Base-by-base conservation (phyloP, 2,888 invertebrate genomes). In the Coecobrya sp. region DNA sequence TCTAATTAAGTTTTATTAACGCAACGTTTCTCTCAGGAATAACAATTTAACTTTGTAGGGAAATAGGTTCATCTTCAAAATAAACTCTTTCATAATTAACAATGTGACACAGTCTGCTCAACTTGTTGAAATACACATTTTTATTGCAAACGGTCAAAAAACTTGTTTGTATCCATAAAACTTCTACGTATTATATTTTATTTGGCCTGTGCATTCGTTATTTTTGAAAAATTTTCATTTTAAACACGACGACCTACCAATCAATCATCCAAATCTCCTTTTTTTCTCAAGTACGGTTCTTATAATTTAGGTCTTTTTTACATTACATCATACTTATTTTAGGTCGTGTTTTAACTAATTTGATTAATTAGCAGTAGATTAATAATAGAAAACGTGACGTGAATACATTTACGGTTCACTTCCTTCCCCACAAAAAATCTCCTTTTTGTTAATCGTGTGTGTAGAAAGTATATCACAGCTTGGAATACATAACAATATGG, bases 391-490 rank as follows among this genome's bases (percentile, higher is more conserved):
- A 49, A 25, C 19, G 22, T 79, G 49, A 52, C 11, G 52, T 49
- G 22, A 79, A 49, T 49, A 84, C 59, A 62, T 62, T 55, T 55
- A 81, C 25, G 11, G 22, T 13, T 55, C n/a, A 19, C 55, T 30
- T 55, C 90, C 19, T 52, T 27, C 22, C 36, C 22, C 19, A 1
- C 22, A 7, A 8, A n/a, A 16, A 22, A 16, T 7, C 8, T 62
- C n/a, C 52, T 52, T 10, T 4, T 36, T 36, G 36, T 36, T 36
- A 36, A 7, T 36, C 36, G 7, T 36, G 36, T 36, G 7, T 7
- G 7, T 36, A 52, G n/a, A 22, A 62, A 8, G 10, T n/a, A 62
- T 62, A 62, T 62, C 59, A 62, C 59, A 62, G 59, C 59, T 55
- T 82, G 30, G 27, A 36, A 65, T 42, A 65, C 27, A 42, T 62